These are phyloP conservation scores for Drosophila falleni DNA, from an alignment of 2,888 invertebrate genomes.

Conservation along the genomic window DNA sequence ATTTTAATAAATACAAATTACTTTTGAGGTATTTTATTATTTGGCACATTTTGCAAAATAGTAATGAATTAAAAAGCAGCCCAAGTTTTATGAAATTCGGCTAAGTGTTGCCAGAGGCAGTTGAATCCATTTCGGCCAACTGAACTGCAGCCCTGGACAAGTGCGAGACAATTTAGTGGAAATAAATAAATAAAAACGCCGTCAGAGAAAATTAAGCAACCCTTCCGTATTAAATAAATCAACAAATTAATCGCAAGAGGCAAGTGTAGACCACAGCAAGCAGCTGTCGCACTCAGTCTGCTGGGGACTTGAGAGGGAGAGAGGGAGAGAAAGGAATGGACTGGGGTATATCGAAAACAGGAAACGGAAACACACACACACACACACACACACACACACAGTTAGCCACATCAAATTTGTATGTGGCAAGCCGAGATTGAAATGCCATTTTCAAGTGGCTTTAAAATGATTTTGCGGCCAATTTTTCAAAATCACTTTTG, in stretches of 20 bases:
- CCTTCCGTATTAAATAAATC: conserved; percentile 84
- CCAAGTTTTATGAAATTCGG: neutral
- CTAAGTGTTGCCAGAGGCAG: neutral
- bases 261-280: conserved; percentile 57
- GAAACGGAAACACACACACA: conserved; percentile 78
- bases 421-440: conserved; percentile 18
- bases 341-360: conserved; percentile 36
- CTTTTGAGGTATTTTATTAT: neutral
- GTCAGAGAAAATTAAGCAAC: conserved; percentile 77
- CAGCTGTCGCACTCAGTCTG: neutral
- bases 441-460: conserved; percentile 71
- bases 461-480: conserved; percentile 68
- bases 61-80: neutral
- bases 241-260: conserved; percentile 68
- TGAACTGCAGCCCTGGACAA: neutral
- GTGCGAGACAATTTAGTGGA: conserved; percentile 19
- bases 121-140: neutral
- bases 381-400: conserved; percentile 79
- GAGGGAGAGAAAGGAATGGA: neutral
- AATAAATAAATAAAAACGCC: conserved; percentile 59
- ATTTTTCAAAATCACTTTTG: conserved; percentile 37
- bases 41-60: neutral
- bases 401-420: conserved; percentile 67
- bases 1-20: neutral
- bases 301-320: too few relatives aligned